Conservation (phyloP, 2,797 vertebrate species). For the Nannoperca obscura region DNA sequence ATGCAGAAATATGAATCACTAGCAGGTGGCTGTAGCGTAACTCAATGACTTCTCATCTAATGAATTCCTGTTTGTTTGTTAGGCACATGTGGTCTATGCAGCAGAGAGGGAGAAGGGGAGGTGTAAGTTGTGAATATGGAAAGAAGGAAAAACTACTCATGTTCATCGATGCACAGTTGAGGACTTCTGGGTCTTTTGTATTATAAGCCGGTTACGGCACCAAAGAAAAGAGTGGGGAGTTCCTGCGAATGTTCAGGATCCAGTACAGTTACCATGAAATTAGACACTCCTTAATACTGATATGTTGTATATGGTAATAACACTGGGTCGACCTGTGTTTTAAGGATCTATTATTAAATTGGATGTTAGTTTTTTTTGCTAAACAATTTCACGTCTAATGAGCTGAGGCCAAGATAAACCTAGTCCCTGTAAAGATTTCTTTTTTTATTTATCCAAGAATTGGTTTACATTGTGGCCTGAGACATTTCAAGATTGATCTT, state of each 20-base stretch:
- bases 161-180: conserved; percentile 56
- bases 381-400: conserved; percentile 45
- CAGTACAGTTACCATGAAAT: conserved; percentile 32
- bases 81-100: conserved; percentile 67
- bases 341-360: conserved; percentile 59
- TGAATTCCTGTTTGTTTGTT: conserved; percentile 31
- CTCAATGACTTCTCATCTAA: conserved; percentile 25
- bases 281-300: conserved; percentile 46
- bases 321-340: conserved; percentile 68
- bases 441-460: conserved; percentile 34
- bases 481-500: conserved; percentile 63
- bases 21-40: conserved; percentile 55
- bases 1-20: conserved; percentile 49
- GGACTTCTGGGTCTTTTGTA: conserved; percentile 50
- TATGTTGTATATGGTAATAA: conserved; percentile 50
- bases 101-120: conserved; percentile 53
- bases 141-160: conserved; percentile 27
- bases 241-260: conserved; percentile 37
- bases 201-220: conserved; percentile 57
- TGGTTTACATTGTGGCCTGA: conserved; percentile 38
- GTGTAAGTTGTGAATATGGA: conserved; percentile 41
- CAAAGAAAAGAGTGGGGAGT: conserved; percentile 70
- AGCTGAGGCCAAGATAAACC: conserved; percentile 38
- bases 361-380: conserved; percentile 37
- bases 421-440: conserved; percentile 25